Percentiles rank a stretch among this genome's conserved stretches.
Conservation (phyloP, 2,888 invertebrate species). For the Escarpia spicata region DNA sequence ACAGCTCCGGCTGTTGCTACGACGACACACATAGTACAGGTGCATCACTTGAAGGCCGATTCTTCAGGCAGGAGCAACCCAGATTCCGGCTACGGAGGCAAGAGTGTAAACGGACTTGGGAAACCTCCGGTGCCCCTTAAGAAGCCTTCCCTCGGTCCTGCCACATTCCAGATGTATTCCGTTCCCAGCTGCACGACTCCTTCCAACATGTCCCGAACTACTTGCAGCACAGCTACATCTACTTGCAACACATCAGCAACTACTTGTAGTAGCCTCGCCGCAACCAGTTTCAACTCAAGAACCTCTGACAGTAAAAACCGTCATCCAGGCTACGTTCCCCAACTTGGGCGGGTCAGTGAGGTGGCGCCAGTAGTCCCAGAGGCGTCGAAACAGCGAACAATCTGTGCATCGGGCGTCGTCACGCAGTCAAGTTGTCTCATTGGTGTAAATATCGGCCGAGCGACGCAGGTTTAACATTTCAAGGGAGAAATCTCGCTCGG, state of each 20-base stretch:
- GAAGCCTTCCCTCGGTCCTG: background rate
- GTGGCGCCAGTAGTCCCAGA: background rate
- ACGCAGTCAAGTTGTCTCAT: background rate
- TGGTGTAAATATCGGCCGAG: background rate
- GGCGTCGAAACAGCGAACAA: background rate
- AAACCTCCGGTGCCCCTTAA: background rate
- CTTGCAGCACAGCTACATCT: background rate
- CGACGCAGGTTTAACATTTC: background rate
- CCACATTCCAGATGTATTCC: background rate
- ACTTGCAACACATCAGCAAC: background rate
- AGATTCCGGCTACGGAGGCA: conserved; percentile 87
- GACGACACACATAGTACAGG: conserved; percentile 22
- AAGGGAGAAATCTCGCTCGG: background rate
- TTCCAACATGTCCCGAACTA: background rate
- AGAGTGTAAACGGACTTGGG: conserved; percentile 64
- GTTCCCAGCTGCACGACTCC: background rate
- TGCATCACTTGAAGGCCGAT: conserved; percentile 51
- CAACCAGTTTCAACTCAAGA: background rate
- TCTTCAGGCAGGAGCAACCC: conserved; percentile 63
- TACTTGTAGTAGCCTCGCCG: background rate
- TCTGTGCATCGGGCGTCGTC: background rate
- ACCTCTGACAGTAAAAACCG: background rate
- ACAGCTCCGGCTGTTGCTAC: background rate
- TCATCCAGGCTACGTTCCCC: background rate
- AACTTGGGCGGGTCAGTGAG: background rate